These are phyloP conservation scores for Spisula solida DNA, from an alignment of 2,888 invertebrate genomes.

Conservation along the genomic window DNA sequence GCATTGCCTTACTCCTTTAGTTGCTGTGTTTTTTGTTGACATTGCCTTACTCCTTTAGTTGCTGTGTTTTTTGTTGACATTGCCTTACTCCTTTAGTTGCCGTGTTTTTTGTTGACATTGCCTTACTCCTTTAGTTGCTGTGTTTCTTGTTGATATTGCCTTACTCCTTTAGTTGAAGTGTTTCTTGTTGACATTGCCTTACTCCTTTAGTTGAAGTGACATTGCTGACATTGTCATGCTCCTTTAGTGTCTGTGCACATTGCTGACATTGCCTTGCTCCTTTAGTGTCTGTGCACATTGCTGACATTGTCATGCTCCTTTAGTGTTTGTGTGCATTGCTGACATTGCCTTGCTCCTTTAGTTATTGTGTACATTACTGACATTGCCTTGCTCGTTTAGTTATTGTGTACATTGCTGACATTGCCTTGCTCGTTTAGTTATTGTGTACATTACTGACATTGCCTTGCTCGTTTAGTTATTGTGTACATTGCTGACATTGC, in stretches of 20 bases:
- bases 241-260: neutral
- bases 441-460: too few species aligned
- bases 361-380: neutral
- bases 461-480: too few species aligned
- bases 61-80: neutral
- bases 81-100: neutral
- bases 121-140: neutral
- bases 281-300: neutral
- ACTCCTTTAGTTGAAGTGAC: neutral
- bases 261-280: neutral
- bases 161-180: neutral
- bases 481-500: too few species aligned
- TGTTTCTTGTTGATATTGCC: neutral
- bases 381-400: neutral
- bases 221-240: neutral
- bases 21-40: neutral
- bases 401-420: too few species aligned
- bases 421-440: too few species aligned
- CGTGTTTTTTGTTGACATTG: neutral
- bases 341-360: neutral
- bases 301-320: neutral
- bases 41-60: neutral
- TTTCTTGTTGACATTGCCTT: neutral
- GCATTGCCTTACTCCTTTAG: neutral
- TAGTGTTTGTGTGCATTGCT: neutral